These are phyloP conservation scores for Chroicocephalus ridibundus DNA, from an alignment of 2,113 vertebrate species.

Conservation along the genomic window DNA sequence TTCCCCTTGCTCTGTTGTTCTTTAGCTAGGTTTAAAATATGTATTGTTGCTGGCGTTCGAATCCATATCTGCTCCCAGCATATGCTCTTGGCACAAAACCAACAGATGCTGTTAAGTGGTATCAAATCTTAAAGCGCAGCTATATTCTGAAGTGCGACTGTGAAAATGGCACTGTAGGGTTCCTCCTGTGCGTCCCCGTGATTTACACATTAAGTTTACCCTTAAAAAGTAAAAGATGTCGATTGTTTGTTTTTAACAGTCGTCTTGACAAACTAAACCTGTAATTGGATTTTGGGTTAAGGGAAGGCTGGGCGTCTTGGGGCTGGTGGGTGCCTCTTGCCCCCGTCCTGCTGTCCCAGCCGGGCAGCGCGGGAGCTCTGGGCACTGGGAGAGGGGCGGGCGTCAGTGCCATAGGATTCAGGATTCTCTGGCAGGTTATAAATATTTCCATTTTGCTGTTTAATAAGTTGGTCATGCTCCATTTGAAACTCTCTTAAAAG, in stretches of 20 bases:
- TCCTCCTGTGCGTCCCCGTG: neutral
- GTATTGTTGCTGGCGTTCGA: conserved; percentile 33
- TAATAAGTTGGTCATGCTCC: neutral
- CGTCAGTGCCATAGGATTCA: neutral
- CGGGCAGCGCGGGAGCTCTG: neutral
- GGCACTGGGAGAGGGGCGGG: neutral
- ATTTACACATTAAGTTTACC: neutral
- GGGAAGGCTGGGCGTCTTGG: neutral
- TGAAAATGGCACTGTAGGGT: conserved; percentile 31
- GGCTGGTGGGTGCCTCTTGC: neutral
- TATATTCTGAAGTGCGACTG: conserved; percentile 5
- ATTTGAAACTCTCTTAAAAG: conserved; percentile 1
- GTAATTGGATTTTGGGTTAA: neutral
- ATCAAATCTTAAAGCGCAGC: conserved; percentile 34
- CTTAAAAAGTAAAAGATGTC: neutral
- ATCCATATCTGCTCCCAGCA: conserved; percentile 55
- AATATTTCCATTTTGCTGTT: neutral
- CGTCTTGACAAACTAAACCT: neutral
- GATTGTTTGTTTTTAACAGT: neutral
- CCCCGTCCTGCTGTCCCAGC: neutral
- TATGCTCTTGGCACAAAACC: conserved; percentile 62
- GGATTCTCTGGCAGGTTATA: neutral
- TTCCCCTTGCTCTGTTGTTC: conserved; percentile 18
- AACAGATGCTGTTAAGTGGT: conserved; percentile 51
- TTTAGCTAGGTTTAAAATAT: conserved; percentile 36